Evolutionary conservation across 2,888 invertebrate species (phyloP).

Genomic region (Drosophila bunnanda): DNA sequence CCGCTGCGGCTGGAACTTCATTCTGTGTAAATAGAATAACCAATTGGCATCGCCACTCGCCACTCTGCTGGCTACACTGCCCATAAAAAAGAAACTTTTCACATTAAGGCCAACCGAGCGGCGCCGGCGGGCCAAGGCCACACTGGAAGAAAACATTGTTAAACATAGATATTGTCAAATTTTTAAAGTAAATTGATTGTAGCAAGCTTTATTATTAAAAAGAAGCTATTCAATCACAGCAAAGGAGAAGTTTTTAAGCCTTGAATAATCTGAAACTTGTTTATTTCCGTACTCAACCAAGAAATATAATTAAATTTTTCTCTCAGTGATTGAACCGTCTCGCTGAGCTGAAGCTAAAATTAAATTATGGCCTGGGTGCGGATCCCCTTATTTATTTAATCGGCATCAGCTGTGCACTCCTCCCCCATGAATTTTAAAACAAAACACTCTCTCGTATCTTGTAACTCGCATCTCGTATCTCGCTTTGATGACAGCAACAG

Average conservation of each 20-base stretch:
- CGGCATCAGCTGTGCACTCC: slow-evolving; percentile 59
- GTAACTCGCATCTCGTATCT: slow-evolving; percentile 7
- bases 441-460: slow-evolving; percentile 22
- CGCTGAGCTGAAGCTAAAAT: slow-evolving; percentile 45
- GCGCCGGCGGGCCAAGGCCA: slow-evolving; percentile 50
- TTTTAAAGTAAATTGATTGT: background rate
- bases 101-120: slow-evolving; percentile 64
- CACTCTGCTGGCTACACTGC: slow-evolving; percentile 21
- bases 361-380: slow-evolving; percentile 64
- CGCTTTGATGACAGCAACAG: slow-evolving; percentile 40
- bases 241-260: background rate
- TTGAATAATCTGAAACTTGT: background rate
- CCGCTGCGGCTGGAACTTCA: slow-evolving; percentile 58
- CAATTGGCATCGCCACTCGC: slow-evolving; percentile 57
- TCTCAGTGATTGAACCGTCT: background rate
- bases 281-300: background rate
- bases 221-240: background rate
- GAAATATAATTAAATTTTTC: background rate
- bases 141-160: slow-evolving; percentile 6
- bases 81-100: slow-evolving; percentile 59
- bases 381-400: slow-evolving; percentile 73
- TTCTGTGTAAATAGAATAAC: slow-evolving; percentile 76
- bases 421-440: slow-evolving; percentile 62
- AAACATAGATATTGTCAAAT: background rate
- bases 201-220: background rate